Evolutionary conservation across 2,113 vertebrate genomes (phyloP).

Genomic region (Thamnaconus septentrionalis): DNA sequence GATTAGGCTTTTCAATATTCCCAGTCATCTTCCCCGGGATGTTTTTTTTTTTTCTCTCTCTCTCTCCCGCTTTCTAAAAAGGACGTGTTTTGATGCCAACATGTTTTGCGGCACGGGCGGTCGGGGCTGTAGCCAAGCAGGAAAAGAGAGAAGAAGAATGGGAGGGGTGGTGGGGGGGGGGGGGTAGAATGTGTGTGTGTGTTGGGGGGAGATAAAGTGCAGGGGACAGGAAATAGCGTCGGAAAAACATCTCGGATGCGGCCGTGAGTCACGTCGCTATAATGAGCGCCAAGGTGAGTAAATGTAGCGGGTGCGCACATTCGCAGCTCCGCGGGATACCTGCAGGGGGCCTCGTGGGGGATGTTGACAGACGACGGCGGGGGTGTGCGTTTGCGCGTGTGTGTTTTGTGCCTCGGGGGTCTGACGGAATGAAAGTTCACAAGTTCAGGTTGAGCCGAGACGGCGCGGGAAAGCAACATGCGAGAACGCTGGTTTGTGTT

Average conservation of each 20-base stretch:
- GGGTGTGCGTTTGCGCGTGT: conserved; percentile 24
- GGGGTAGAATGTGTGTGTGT: background rate
- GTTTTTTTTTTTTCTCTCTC: conserved; percentile 38
- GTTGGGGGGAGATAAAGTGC: background rate
- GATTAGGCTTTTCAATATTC: conserved; percentile 70
- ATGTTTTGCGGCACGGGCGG: conserved; percentile 32
- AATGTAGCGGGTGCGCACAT: conserved; percentile 29
- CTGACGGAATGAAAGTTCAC: conserved; percentile 48
- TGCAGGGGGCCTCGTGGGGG: conserved; percentile 30
- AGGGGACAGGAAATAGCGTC: conserved; percentile 12
- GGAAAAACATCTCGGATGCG: background rate
- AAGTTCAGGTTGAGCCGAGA: conserved; percentile 48
- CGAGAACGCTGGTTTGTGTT: background rate
- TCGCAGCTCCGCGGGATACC: conserved; percentile 22
- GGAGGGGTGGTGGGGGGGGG: background rate
- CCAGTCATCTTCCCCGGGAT: conserved; percentile 60
- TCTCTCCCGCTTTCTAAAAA: conserved; percentile 63
- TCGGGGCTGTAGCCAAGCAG: conserved; percentile 21
- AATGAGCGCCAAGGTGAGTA: conserved; percentile 44
- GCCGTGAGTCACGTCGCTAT: conserved; percentile 37
- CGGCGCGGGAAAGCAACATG: conserved; percentile 23
- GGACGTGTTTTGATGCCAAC: conserved; percentile 52
- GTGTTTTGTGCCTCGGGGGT: conserved; percentile 21
- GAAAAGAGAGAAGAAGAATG: background rate
- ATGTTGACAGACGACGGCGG: background rate